A percentile compares a stretch with the other conserved stretches of the same genome.
These are phyloP conservation scores for Catharus bicknelli DNA, from an alignment of 2,113 vertebrate genomes.

Conservation along the genomic window DNA sequence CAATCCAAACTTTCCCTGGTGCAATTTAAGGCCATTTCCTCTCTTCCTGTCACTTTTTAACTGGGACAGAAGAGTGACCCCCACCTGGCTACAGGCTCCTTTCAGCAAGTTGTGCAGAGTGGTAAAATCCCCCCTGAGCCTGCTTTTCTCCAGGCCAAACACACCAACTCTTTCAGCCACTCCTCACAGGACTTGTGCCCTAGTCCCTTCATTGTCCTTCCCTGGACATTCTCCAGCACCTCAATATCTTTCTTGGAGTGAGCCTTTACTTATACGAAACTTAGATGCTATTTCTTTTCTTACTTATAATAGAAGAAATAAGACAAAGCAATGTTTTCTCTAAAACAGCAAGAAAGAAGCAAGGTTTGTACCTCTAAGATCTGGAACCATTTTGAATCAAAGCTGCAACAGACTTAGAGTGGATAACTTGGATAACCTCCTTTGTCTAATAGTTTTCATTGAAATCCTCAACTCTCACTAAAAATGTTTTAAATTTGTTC, in stretches of 20 bases:
- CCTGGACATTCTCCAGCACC: neutral
- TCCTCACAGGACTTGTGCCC: neutral
- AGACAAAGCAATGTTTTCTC: neutral
- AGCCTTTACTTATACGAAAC: neutral
- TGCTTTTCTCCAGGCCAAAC: neutral
- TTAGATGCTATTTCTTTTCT: neutral
- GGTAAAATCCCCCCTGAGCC: neutral
- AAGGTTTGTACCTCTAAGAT: neutral
- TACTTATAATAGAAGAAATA: neutral
- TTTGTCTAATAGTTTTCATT: neutral
- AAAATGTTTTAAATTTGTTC: neutral
- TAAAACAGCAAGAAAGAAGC: neutral
- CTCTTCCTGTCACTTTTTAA: neutral
- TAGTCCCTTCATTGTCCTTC: neutral
- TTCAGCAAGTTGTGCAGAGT: neutral
- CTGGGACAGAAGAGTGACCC: neutral
- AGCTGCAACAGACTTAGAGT: neutral
- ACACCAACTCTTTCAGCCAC: neutral
- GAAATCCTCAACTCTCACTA: neutral
- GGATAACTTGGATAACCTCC: neutral
- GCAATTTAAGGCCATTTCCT: neutral
- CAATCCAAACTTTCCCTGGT: neutral
- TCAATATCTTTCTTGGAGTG: neutral
- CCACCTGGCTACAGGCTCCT: neutral
- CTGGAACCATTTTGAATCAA: neutral